Percentiles rank a stretch among this genome's conserved stretches.
phyloP scores from a whole-genome alignment of 2,888 invertebrate species.

The Aleiodes leptofemur region DNA sequence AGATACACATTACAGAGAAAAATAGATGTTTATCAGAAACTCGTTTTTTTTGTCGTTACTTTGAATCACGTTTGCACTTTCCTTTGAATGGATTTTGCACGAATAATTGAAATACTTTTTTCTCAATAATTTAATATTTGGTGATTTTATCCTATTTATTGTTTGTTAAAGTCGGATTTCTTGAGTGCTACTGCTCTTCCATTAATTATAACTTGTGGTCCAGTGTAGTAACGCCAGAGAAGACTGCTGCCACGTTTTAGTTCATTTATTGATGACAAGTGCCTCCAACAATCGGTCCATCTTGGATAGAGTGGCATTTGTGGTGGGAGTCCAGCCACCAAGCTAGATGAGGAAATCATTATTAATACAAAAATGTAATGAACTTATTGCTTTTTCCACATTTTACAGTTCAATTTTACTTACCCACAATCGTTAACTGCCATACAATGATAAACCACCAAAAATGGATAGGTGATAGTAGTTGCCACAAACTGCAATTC shows the following conservation, averaged over 20 bases:
- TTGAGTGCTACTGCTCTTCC: slow-evolving; percentile 22
- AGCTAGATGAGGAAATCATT: slow-evolving; percentile 73
- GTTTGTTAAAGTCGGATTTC: slow-evolving; percentile 13
- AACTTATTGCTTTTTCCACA: slow-evolving; percentile 5
- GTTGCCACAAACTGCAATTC: slow-evolving; percentile 84
- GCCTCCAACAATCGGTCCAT: slow-evolving; percentile 91
- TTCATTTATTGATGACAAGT: slow-evolving; percentile 84
- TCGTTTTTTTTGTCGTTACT: background rate
- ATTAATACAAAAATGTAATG: slow-evolving; percentile 8
- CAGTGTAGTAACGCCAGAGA: slow-evolving; percentile 84
- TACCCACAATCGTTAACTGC: slow-evolving; percentile 87
- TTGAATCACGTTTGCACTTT: too few relatives aligned
- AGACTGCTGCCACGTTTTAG: slow-evolving; percentile 91
- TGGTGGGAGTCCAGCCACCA: slow-evolving; percentile 89
- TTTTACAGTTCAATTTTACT: slow-evolving; percentile 56
- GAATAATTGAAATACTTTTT: too few relatives aligned
- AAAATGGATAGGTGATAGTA: slow-evolving; percentile 93
- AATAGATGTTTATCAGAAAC: background rate
- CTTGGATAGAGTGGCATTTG: slow-evolving; percentile 87
- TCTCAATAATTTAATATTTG: background rate
- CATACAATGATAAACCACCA: slow-evolving; percentile 94
- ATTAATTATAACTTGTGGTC: slow-evolving; percentile 67
- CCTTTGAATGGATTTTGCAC: too few relatives aligned
- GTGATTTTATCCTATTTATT: slow-evolving; percentile 6
- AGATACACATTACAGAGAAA: background rate